These are phyloP conservation scores for Alectura lathami DNA, from an alignment of 2,113 vertebrate species.

Conservation along the genomic window DNA sequence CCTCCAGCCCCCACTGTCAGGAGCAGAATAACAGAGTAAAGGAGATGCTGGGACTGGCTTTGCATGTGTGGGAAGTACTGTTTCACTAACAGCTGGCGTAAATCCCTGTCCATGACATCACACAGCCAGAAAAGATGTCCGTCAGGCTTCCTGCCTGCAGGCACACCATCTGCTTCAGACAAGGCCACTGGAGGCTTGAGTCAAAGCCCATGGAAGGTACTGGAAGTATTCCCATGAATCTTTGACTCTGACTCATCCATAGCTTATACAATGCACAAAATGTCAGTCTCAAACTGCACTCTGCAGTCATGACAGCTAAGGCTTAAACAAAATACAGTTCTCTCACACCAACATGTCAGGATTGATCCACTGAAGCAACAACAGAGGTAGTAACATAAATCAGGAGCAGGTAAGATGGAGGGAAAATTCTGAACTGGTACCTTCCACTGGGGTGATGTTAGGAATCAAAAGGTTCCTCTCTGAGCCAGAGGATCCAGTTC, in stretches of 20 bases:
- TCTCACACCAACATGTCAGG: background rate
- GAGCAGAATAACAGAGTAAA: background rate
- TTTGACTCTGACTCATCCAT: background rate
- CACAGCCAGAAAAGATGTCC: background rate
- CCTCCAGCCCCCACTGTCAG: background rate
- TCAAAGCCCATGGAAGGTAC: background rate
- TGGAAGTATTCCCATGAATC: background rate
- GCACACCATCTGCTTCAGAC: background rate
- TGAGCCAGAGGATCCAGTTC: background rate
- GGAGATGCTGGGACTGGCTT: background rate
- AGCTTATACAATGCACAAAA: constrained; percentile 8
- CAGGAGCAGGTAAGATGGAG: background rate
- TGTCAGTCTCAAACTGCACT: background rate
- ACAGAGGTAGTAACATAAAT: background rate
- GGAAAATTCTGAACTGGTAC: background rate
- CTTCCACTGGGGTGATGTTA: background rate
- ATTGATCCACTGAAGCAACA: background rate
- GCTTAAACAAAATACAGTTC: background rate
- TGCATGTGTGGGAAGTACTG: background rate
- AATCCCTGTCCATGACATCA: background rate
- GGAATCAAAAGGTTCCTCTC: background rate
- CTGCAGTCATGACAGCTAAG: background rate
- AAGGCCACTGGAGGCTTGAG: background rate
- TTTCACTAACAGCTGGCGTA: background rate
- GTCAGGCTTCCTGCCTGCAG: constrained; percentile 21